Conservation (phyloP, 2,888 invertebrate genomes). For the Stramonita haemastoma region DNA sequence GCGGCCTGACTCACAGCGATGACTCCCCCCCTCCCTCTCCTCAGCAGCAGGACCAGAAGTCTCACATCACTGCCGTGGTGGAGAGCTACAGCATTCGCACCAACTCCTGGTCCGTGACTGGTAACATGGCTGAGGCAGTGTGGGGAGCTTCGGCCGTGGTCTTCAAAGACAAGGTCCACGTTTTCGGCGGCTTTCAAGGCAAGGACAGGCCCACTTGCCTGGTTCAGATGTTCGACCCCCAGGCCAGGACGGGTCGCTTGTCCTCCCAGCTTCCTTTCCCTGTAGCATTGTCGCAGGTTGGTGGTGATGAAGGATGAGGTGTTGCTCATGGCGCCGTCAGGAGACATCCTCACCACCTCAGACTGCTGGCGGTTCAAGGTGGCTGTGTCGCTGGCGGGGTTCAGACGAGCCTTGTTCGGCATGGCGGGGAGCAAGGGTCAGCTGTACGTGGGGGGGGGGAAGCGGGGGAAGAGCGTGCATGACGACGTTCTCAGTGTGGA, state of each 20-base stretch:
- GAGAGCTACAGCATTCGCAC: conserved; percentile 45
- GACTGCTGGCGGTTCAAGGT: conserved; percentile 47
- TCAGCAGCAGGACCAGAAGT: background rate
- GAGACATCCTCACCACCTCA: conserved; percentile 42
- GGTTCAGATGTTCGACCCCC: conserved; percentile 45
- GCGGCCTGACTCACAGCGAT: conserved; percentile 42
- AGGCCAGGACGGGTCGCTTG: background rate
- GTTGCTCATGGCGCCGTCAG: conserved; percentile 47
- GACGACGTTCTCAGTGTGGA: conserved; percentile 48
- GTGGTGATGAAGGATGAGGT: conserved; percentile 37
- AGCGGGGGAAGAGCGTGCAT: conserved; percentile 41
- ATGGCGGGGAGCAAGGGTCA: conserved; percentile 23
- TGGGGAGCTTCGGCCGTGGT: conserved; percentile 49
- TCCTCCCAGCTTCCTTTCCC: conserved; percentile 47
- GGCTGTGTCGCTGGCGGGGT: conserved; percentile 40
- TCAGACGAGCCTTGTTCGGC: conserved; percentile 48
- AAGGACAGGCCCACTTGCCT: conserved; percentile 43
- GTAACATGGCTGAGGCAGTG: conserved; percentile 42
- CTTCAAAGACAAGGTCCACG: conserved; percentile 38
- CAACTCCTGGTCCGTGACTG: conserved; percentile 43
- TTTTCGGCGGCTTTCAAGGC: conserved; percentile 45
- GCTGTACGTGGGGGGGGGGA: conserved; percentile 42
- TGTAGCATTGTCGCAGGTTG: conserved; percentile 39
- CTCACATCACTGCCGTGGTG: conserved; percentile 36
- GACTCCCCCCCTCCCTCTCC: background rate